Base-by-base conservation (phyloP, 2,888 invertebrate genomes). In the Dusona sp. region DNA sequence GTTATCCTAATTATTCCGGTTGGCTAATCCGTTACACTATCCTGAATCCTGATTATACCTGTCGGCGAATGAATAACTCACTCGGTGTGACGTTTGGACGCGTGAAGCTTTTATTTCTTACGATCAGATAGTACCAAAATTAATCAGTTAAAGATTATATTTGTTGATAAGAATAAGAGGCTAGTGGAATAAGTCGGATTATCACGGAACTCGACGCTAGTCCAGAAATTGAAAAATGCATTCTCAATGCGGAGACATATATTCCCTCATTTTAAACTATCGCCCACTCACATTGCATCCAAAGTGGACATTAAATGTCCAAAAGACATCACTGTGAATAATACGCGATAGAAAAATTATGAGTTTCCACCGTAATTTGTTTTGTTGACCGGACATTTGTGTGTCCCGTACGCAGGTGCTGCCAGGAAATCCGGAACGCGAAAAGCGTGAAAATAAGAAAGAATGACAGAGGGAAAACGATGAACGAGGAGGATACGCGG, bases 401-500 rank as follows among this genome's bases (percentile, higher is more conserved):
- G 42, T 7, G 45, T 75, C n/a, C 33, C 29, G n/a, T 25, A 33
- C 29, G 57, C 57, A 64, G 45, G 64, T 75, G 45, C 45, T n/a
- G 13, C n/a, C 22, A 48, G 29, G 22, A 22, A 38, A 38, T n/a
- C 38, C 7, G 19, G 1, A 70, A 22, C 22, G 57, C 36, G 61
- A 61, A 16, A 36, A 61, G 74, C 72, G 57, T 74, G 81, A 83
- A 82, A 84, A 73, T 70, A 74, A 51, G 57, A 84, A 78, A 82
- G 70, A 73, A 79, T 70, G 45, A 65, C 79, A 73, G 22, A 67
- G 54, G 84, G 67, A 85, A 77, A 74, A 73, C 72, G 67, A 74
- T 67, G 74, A 65, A 74, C 73, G 83, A 73, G 64, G 77, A 85
- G 83, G 84, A 88, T 82, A 68, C 64, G 78, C 74, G 80, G 80